Percentiles rank a stretch among this genome's conserved stretches.
Evolutionary conservation across 1,140 invertebrate genomes (phyloP).

Genomic region (Olivierus martensii): DNA sequence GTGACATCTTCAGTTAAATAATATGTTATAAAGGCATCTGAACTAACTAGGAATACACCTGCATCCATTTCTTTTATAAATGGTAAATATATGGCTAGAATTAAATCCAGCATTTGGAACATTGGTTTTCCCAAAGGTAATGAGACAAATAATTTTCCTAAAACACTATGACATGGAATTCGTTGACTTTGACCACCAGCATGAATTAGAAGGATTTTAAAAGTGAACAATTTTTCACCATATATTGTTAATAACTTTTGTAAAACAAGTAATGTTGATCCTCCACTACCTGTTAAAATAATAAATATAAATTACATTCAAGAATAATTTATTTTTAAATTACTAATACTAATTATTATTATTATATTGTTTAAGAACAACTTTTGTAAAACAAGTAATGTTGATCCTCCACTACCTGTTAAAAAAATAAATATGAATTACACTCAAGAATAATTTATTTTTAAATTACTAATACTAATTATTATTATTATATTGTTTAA

Average conservation of each 20-base stretch:
- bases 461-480: too few relatives aligned
- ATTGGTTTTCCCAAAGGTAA: slow-evolving; percentile 25
- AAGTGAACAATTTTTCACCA: slow-evolving; percentile 23
- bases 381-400: too few relatives aligned
- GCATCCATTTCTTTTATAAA: slow-evolving; percentile 30
- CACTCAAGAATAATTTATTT: too few relatives aligned
- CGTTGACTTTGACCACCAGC: slow-evolving; percentile 37
- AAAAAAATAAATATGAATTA: too few relatives aligned
- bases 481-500: too few relatives aligned
- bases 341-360: too few relatives aligned
- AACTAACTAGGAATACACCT: slow-evolving; percentile 35
- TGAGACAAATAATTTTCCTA: slow-evolving; percentile 35
- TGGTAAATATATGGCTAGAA: slow-evolving; percentile 33
- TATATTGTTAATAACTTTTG: slow-evolving; percentile 24
- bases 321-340: too few relatives aligned
- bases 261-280: slow-evolving; percentile 31
- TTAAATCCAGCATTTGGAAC: slow-evolving; percentile 34
- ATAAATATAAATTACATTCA: too few relatives aligned
- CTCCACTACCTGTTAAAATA: slow-evolving; percentile 33
- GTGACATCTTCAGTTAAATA: slow-evolving; percentile 20
- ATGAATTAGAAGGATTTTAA: slow-evolving; percentile 32
- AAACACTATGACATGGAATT: slow-evolving; percentile 31
- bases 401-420: too few relatives aligned
- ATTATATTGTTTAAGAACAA: too few relatives aligned
- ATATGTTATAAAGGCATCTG: slow-evolving; percentile 35